Base-by-base conservation (phyloP, 2,888 invertebrate species). In the Ceratothoa steindachneri region DNA sequence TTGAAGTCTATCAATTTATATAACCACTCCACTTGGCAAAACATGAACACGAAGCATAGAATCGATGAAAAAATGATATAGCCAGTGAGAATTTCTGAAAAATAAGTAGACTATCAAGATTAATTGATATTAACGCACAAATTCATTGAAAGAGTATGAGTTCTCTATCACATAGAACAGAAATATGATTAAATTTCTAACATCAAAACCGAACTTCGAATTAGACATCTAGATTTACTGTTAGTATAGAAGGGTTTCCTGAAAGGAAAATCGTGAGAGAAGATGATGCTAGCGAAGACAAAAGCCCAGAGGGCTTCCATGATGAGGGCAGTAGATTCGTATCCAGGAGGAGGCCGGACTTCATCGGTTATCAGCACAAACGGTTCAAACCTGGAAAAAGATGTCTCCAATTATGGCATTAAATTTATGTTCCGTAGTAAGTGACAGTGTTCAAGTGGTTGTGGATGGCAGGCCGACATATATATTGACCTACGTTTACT, bases 231-330 rank as follows among this genome's bases (percentile, higher is more conserved):
- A 19, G 5, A 72, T 76, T 75, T 72, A 81, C 81, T 86, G 82
- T 90, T 90, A 27, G 88, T 86, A 82, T 89, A 89, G 82, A 92
- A 87, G 0, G 88, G 87, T 83, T 89, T 87, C 52, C 92, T 86
- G 84, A 90, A 92, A 0, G 93, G 93, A 83, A 88, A 87, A 67
- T 92, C 92, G 83, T 92, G 93, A 15, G 91, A 91, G 83, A 92
- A 93, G 3, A 92, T 89, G 77, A 91, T 86, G 1, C 92, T 92
- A 1, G 72, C 78, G 51, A 72, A 67, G 51, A 77, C 72, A 55
- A 74, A 66, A 9, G 76, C 72, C 67, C 69, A 73, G 69, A 29
- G 74, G 51, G 67, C 71, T 27, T 74, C 31, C 82, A 93, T 85
- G 74, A 89, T 89, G 69, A 93, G 87, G 83, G 93, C 93, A 22